phyloP scores from a whole-genome alignment of 2,113 vertebrate genomes.

The Aplodontia rufa region DNA sequence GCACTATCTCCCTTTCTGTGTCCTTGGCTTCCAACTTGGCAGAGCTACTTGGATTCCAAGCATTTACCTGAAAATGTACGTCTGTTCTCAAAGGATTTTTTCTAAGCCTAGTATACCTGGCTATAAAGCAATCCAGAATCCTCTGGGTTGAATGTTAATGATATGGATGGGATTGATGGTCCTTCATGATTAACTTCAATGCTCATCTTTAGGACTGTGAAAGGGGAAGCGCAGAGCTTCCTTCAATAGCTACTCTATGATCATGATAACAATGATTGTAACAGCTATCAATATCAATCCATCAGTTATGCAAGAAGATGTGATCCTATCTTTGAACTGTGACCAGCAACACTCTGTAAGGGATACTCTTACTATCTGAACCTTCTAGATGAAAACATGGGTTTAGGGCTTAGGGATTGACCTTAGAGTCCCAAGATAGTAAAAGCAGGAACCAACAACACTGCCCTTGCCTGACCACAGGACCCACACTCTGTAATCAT shows the following conservation, averaged over 20 bases:
- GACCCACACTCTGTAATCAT: background rate
- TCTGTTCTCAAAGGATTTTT: slow-evolving; percentile 3
- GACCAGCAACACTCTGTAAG: background rate
- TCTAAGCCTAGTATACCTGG: background rate
- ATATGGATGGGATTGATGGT: background rate
- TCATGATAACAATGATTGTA: background rate
- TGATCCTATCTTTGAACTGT: background rate
- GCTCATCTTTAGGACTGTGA: background rate
- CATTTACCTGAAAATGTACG: background rate
- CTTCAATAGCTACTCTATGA: background rate
- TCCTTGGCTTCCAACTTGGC: background rate
- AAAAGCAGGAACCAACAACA: background rate
- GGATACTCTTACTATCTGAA: background rate
- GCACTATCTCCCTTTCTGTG: background rate
- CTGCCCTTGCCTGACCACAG: background rate
- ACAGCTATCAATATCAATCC: background rate
- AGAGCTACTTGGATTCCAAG: background rate
- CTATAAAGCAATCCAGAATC: background rate
- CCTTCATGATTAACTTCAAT: background rate
- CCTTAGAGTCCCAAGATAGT: background rate
- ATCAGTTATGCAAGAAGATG: background rate
- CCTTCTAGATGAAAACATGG: background rate
- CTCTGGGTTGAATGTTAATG: background rate
- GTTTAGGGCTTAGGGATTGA: background rate
- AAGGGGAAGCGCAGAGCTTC: background rate